These are phyloP conservation scores for Prunella strophiata DNA, from an alignment of 2,797 vertebrate species.

Conservation along the genomic window DNA sequence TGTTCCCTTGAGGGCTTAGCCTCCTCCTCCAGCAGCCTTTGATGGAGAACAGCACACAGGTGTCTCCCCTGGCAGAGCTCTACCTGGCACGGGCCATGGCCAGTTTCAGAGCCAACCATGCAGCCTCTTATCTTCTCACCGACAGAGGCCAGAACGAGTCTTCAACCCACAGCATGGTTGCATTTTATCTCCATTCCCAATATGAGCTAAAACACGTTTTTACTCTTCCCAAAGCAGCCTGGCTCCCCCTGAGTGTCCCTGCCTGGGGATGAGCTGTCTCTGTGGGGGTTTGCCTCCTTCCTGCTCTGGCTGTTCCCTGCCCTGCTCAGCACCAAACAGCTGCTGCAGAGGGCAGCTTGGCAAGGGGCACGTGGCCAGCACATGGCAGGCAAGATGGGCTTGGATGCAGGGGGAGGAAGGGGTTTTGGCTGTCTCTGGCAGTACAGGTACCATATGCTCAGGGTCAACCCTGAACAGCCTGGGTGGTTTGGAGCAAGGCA, in stretches of 20 bases:
- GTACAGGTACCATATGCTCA: neutral
- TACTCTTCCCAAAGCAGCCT: neutral
- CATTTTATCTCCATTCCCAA: neutral
- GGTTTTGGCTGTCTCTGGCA: neutral
- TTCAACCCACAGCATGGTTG: neutral
- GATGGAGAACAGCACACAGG: neutral
- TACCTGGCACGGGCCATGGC: neutral
- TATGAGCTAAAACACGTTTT: neutral
- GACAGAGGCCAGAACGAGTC: neutral
- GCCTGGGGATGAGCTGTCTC: neutral
- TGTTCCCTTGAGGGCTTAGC: neutral
- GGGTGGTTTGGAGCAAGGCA: neutral
- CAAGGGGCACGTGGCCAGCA: neutral
- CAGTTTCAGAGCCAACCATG: neutral
- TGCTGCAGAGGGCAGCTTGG: neutral
- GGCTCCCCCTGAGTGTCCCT: neutral
- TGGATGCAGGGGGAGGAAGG: neutral
- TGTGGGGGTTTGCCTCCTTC: neutral
- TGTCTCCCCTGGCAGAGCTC: neutral
- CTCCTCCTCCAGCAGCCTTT: neutral
- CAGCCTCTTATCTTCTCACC: neutral
- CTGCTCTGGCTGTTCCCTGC: neutral
- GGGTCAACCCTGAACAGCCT: neutral
- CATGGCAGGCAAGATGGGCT: neutral
- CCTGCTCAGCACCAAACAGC: neutral